These are phyloP conservation scores for Sarcophaga carnaria DNA, from an alignment of 2,888 invertebrate genomes.

Conservation along the genomic window DNA sequence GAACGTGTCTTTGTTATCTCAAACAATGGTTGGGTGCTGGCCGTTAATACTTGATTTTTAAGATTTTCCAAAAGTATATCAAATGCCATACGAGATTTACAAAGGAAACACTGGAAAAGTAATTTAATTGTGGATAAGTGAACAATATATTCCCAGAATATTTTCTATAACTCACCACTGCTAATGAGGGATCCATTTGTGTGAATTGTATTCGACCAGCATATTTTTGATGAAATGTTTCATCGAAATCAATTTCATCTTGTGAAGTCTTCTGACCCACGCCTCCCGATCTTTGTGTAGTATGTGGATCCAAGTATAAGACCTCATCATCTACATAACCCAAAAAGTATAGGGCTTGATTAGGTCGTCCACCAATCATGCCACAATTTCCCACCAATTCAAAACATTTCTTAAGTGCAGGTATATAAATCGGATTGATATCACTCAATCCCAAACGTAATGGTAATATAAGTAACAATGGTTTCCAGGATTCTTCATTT, in stretches of 20 bases:
- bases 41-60: conserved; percentile 85
- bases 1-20: conserved; percentile 92
- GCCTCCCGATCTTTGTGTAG: conserved; percentile 90
- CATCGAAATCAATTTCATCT: conserved; percentile 91
- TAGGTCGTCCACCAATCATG: conserved; percentile 99
- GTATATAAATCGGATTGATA: conserved; percentile 96
- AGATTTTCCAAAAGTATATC: conserved; percentile 78
- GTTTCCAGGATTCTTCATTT: conserved; percentile 88
- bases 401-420: conserved; percentile 88
- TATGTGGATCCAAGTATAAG: conserved; percentile 97
- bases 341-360: conserved; percentile 98
- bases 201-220: conserved; percentile 94
- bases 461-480: conserved; percentile 92
- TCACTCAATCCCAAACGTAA: conserved; percentile 95
- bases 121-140: background rate
- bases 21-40: conserved; percentile 89
- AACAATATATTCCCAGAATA: too few relatives aligned
- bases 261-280: conserved; percentile 88
- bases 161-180: conserved; percentile 85
- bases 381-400: conserved; percentile 84
- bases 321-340: conserved; percentile 96
- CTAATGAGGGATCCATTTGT: conserved; percentile 96
- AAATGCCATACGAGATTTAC: conserved; percentile 86
- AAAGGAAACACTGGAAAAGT: conserved; percentile 91
- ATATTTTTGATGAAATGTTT: conserved; percentile 92